A percentile compares a stretch with the other conserved stretches of the same genome.
These are phyloP conservation scores for Rhyacichthys aspro DNA, from an alignment of 2,797 vertebrate genomes.

Conservation along the genomic window DNA sequence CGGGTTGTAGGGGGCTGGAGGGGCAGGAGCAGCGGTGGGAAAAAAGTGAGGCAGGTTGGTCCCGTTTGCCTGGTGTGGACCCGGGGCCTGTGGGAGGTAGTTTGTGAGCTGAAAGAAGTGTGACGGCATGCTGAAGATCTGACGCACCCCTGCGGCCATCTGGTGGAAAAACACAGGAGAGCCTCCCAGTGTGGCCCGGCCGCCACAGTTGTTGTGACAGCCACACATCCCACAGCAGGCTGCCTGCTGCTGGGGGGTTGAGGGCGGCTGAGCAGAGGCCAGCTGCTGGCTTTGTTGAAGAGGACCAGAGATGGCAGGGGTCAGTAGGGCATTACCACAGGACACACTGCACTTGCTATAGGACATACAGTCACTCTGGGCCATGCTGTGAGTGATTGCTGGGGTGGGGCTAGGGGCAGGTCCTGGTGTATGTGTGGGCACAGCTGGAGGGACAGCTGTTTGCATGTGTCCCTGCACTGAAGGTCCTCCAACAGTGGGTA, in stretches of 20 bases:
- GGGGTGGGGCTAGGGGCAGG: slow-evolving; percentile 89
- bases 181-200: slow-evolving; percentile 68
- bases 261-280: too few relatives aligned
- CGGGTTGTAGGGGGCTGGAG: slow-evolving; percentile 86
- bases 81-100: slow-evolving; percentile 91
- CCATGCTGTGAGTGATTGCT: slow-evolving; percentile 88
- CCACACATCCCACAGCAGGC: slow-evolving; percentile 73
- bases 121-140: slow-evolving; percentile 87
- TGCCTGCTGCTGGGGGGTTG: too few relatives aligned
- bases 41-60: slow-evolving; percentile 86
- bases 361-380: slow-evolving; percentile 87
- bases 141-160: slow-evolving; percentile 84
- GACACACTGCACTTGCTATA: slow-evolving; percentile 82
- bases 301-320: too few relatives aligned
- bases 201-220: slow-evolving; percentile 74
- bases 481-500: slow-evolving; percentile 45
- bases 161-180: slow-evolving; percentile 85
- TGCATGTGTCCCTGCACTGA: slow-evolving; percentile 79
- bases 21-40: too few relatives aligned
- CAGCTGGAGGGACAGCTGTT: slow-evolving; percentile 76
- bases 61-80: slow-evolving; percentile 89
- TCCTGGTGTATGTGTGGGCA: slow-evolving; percentile 89
- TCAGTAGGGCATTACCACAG: slow-evolving; percentile 58
- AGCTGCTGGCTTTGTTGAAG: too few relatives aligned
- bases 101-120: slow-evolving; percentile 88